Conservation (phyloP, 2,797 vertebrate genomes). For the Xenops minutus region DNA sequence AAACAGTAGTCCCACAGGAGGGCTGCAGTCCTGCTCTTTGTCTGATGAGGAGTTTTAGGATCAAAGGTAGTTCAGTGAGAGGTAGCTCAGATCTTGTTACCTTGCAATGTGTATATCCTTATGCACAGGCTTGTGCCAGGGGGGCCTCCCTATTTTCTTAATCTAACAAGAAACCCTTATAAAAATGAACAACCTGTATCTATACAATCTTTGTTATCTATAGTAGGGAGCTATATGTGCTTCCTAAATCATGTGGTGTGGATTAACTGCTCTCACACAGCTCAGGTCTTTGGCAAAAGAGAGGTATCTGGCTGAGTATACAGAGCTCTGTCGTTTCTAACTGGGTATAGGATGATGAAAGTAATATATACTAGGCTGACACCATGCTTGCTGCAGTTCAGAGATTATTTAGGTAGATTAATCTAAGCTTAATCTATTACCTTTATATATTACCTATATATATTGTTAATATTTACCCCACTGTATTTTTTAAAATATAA, state of each 20-base stretch:
- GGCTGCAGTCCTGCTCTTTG: not conserved
- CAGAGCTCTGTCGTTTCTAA: not conserved
- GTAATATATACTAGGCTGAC: not conserved
- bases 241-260: not conserved
- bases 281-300: not conserved
- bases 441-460: no score
- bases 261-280: not conserved
- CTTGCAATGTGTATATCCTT: not conserved
- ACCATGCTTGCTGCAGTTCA: not conserved
- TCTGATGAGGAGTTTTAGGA: not conserved
- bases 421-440: not conserved
- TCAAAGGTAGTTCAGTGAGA: not conserved
- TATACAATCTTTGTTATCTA: not conserved
- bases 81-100: not conserved
- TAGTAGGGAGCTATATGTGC: not conserved
- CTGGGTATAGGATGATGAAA: not conserved
- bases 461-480: not conserved
- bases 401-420: not conserved
- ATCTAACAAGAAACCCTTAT: not conserved
- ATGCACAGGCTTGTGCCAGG: not conserved
- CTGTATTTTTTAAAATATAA: not conserved
- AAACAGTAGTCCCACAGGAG: not conserved
- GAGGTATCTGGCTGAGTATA: not conserved
- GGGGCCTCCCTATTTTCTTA: not conserved
- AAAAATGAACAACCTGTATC: not conserved